Base-by-base conservation (phyloP, 2,797 vertebrate species). In the Rhabdomys pumilio region DNA sequence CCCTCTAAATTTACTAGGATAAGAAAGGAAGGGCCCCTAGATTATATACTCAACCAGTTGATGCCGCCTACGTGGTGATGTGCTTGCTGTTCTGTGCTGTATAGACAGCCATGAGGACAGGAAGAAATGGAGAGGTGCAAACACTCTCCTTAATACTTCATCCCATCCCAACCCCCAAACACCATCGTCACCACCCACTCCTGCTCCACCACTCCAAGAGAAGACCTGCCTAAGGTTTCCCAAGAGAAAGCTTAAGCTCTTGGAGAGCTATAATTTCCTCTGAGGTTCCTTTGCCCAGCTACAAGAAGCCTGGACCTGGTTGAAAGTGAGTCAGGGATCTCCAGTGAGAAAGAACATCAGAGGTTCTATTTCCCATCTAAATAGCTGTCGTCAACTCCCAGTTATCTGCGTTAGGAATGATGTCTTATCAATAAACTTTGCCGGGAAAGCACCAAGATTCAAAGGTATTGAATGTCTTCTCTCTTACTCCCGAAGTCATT, bases 271-370 rank as follows among this genome's bases (percentile, higher is more conserved):
- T n/a, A 26, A 55, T 67, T 90, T 57, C 8, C 38, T 2, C 5
- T 11, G 65, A 26, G 15, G 3, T 73, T 38, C 14, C 50, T 88
- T 85, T 61, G 53, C 34, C 13, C n/a, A 26, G 61, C 3, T 26
- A 61, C 75, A 50, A 87, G 72, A 73, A 81, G 55, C 13, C 63
- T 94, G 47, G 41, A 20, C 19, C n/a, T 91, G 55, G 75, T 0
- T 80, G 38, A 53, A 91, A 96, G 61, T 34, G 84, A 90, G 75
- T 63, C 38, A 90, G 67, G 89, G 85, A 86, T 89, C 29, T 80
- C 77, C 57, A 79, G 50, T 4, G 47, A 75, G 63, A 13, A 75
- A 88, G 12, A 15, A 86, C 19, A 57, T 22, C 82, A 72, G 41
- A 83, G 61, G 19, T 57, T 83, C 50, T 31, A 44, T 47, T 83